Percentiles rank a stretch among this genome's conserved stretches.
These are phyloP conservation scores for Gambusia affinis DNA, from an alignment of 2,113 vertebrate species.

Conservation along the genomic window DNA sequence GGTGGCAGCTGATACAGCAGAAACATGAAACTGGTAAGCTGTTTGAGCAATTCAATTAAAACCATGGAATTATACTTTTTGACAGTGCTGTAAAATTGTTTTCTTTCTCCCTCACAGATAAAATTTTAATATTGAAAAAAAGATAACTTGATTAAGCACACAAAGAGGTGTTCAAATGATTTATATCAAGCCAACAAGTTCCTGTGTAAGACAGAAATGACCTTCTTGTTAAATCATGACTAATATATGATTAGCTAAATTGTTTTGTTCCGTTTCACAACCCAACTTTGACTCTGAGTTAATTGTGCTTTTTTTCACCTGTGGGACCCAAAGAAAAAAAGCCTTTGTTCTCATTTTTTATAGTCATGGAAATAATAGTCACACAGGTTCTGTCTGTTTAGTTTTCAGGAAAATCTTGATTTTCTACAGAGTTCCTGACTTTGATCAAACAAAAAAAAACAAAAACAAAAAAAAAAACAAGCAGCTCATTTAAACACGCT, in stretches of 20 bases:
- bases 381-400: not conserved
- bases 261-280: not conserved
- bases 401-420: not conserved
- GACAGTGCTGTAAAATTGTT: not conserved
- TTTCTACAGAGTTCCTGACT: not conserved
- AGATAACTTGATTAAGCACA: too few relatives aligned
- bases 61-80: not conserved
- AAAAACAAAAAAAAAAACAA: not conserved
- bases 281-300: not conserved
- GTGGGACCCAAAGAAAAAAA: not conserved
- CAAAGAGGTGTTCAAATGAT: not conserved
- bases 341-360: not conserved
- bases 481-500: not conserved
- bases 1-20: too few relatives aligned
- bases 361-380: not conserved
- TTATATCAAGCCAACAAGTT: not conserved
- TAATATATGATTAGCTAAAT: not conserved
- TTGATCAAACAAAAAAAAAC: not conserved
- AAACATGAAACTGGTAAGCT: not conserved
- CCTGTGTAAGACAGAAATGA: not conserved
- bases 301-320: not conserved
- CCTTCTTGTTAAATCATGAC: not conserved
- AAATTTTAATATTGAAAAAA: too few relatives aligned
- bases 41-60: not conserved
- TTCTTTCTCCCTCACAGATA: too few relatives aligned